These are phyloP conservation scores for Callaeas wilsoni DNA, from an alignment of 2,113 vertebrate genomes.

Conservation along the genomic window DNA sequence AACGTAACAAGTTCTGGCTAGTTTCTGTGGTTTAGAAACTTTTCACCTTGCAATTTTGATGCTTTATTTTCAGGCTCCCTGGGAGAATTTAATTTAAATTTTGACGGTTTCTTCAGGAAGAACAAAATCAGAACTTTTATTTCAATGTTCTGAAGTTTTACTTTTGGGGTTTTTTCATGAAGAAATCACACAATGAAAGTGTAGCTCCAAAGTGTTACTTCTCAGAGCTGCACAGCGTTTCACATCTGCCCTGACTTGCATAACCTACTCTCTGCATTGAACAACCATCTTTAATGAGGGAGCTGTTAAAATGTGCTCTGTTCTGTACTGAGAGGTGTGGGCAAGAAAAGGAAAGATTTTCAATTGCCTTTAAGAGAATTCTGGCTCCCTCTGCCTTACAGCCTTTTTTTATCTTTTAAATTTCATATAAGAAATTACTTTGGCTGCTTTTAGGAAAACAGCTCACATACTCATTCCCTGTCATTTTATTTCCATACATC, in stretches of 20 bases:
- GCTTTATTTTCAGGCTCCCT: not conserved
- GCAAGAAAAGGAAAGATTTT: not conserved
- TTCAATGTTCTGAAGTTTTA: not conserved
- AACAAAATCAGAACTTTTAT: not conserved
- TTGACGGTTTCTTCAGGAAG: not conserved
- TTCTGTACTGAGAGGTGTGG: not conserved
- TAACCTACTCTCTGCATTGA: not conserved
- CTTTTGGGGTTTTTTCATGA: not conserved
- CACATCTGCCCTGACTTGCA: conserved; percentile 33
- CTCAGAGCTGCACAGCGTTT: not conserved
- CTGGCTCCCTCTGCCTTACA: not conserved
- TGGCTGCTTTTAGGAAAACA: not conserved
- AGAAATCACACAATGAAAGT: not conserved
- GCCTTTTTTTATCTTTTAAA: not conserved
- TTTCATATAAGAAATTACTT: not conserved
- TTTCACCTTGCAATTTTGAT: not conserved
- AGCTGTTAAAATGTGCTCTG: not conserved
- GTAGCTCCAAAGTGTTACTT: not conserved
- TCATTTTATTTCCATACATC: not conserved
- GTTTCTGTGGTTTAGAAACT: not conserved
- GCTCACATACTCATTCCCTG: not conserved
- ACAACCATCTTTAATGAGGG: not conserved
- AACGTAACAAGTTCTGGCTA: conserved; percentile 22
- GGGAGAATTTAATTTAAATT: not conserved
- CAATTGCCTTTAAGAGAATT: not conserved